A percentile compares a stretch with the other conserved stretches of the same genome.
Conservation (phyloP, 2,797 vertebrate species). For the Hydrolagus colliei region DNA sequence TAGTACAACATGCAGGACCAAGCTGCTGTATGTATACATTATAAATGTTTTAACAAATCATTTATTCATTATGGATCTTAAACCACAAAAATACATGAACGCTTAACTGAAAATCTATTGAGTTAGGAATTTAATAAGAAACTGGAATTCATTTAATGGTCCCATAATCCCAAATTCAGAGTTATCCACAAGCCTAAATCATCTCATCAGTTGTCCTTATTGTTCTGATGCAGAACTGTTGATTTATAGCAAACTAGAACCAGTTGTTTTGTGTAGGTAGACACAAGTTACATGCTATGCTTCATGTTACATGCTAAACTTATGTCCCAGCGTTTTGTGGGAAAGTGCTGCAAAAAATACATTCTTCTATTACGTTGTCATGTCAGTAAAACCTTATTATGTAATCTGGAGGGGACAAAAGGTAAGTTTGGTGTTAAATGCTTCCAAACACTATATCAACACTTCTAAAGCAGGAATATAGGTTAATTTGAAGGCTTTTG, state of each 20-base stretch:
- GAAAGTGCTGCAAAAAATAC: background rate
- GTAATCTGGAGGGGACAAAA: no score
- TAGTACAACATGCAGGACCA: background rate
- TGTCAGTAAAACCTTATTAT: background rate
- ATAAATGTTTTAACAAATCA: background rate
- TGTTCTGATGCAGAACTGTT: background rate
- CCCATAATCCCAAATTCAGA: background rate
- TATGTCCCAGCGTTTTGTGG: background rate
- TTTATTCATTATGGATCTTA: background rate
- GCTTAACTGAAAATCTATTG: background rate
- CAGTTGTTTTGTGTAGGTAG: background rate
- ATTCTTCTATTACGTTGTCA: background rate
- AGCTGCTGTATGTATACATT: background rate
- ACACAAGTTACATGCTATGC: background rate
- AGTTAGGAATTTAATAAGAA: background rate
- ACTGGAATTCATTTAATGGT: background rate
- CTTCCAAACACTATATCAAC: no score
- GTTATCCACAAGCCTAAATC: no score
- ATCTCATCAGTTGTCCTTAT: background rate
- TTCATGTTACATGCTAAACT: background rate
- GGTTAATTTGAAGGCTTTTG: no score
- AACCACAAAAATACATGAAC: background rate
- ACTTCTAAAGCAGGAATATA: no score
- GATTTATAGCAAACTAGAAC: background rate
- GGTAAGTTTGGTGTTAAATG: no score